Base-by-base conservation (phyloP, 2,888 invertebrate species). In the Acheta domesticus region DNA sequence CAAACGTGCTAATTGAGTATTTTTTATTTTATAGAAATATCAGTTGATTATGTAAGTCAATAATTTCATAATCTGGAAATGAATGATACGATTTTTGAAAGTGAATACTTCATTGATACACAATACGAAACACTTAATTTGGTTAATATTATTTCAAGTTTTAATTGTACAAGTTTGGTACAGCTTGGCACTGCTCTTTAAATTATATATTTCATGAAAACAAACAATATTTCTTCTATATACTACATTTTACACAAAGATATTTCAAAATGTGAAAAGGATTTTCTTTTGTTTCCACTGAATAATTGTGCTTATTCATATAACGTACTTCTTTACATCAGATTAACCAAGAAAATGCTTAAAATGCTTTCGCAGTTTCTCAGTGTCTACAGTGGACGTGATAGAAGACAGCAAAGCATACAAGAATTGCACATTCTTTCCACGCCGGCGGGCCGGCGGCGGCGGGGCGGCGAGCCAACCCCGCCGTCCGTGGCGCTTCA, bases 161-260 rank as follows among this genome's bases (percentile, higher is more conserved):
- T 80, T 80, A 80, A 79, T 80, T 79, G 73, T 79, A 77, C 74
- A 81, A 77, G 77, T 80, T 75, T 74, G 75, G 80, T 81, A 81
- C 80, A 81, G 76, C 36, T 81, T 80, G 81, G 80, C 79, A 80
- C 79, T 81, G 50, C 50, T 78, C 48, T 74, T 79, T 77, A 74
- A 77, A 79, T 79, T 74, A 62, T 78, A 74, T 79, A 80, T 79
- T 77, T 75, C 75, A 77, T 80, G 77, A 78, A 81, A 78, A 79
- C 77, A 79, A 80, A 81, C 79, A 62, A 78, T 81, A 78, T 79
- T 78, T 77, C 75, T 74, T 77, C 81, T 79, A 76, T 76, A 81
- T 77, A 78, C 78, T 78, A 78, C 78, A 80, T 80, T 79, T 80
- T 80, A 81, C 80, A 81, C 81, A 81, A 80, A 81, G 78, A 81